phyloP scores from a whole-genome alignment of 2,797 vertebrate species.

The Lates japonicus region DNA sequence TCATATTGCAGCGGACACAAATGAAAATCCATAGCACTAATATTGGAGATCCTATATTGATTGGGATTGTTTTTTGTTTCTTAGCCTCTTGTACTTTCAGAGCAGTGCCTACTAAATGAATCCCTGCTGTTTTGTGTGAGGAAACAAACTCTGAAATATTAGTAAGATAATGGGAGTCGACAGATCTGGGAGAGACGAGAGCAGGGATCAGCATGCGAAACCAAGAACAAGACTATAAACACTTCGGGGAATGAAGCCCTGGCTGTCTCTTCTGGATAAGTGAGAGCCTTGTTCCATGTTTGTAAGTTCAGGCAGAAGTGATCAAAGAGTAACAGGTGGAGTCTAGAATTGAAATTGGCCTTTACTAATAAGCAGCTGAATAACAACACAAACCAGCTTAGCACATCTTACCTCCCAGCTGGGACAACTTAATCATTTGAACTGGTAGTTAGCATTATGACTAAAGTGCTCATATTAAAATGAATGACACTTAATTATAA shows the following conservation, averaged over 20 bases:
- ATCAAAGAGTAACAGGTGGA: slow-evolving; percentile 68
- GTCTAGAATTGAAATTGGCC: slow-evolving; percentile 56
- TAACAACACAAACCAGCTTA: slow-evolving; percentile 37
- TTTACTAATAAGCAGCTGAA: slow-evolving; percentile 58
- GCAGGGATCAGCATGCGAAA: slow-evolving; percentile 61
- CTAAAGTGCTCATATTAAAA: background rate
- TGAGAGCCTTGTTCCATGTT: slow-evolving; percentile 44
- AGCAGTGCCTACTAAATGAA: slow-evolving; percentile 39
- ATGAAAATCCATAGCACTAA: slow-evolving; percentile 52
- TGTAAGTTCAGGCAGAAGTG: slow-evolving; percentile 47
- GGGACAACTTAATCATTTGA: slow-evolving; percentile 18
- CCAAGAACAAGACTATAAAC: slow-evolving; percentile 44
- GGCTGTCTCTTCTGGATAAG: slow-evolving; percentile 51
- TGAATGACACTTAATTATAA: background rate
- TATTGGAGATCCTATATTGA: slow-evolving; percentile 38
- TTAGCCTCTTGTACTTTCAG: slow-evolving; percentile 32
- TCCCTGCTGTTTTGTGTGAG: slow-evolving; percentile 56
- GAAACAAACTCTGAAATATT: slow-evolving; percentile 68
- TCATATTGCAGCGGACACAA: slow-evolving; percentile 28
- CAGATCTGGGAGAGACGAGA: slow-evolving; percentile 61
- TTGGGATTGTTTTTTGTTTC: slow-evolving; percentile 32
- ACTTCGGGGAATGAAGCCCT: slow-evolving; percentile 47
- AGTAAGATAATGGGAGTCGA: slow-evolving; percentile 64
- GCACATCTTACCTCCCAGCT: slow-evolving; percentile 33
- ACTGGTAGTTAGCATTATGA: slow-evolving; percentile 38